Evolutionary conservation across 2,888 invertebrate species (phyloP), one percentile per base, ranked within the genome.

Genomic region (Tinea semifulvella): DNA sequence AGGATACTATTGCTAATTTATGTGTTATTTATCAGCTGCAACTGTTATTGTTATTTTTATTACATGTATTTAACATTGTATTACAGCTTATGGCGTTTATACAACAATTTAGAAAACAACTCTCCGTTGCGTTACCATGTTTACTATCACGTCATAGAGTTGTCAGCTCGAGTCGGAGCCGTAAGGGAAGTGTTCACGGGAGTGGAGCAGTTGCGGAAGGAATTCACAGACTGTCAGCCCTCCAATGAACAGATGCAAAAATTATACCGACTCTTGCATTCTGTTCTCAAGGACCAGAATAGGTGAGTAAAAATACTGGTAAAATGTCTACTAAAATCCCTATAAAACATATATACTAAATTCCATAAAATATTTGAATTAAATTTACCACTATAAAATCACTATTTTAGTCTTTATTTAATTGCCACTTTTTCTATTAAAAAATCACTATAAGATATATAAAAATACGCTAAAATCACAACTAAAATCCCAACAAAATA

Each of bases 211-310:
- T 80, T 96, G 40, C 90, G 89, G 59, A 87, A 88, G 53, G 92
- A 92, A 65, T 92, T 93, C 65, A 84, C 87, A 1, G 85, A 85
- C 45, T 91, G 91, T 56, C 90, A 90, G 13, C 92, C 93, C 3
- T 89, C 92, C 1, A 91, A 89, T 59, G 94, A 94, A 68, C 93
- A 94, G 70, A 89, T 94, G 85, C 97, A 98, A 66, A 94, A 94
- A 60, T 76, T 97, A 2, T 90, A 96, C 56, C 86, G 97, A 54
- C 77, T 94, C 14, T 74, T 98, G 44, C 96, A 98, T 65, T 92
- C 94, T 72, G 94, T 94, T 19, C 79, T 94, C 28, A 90, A 91
- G 61, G 92, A 92, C 62, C 92, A 93, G 56, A 92, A 93, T 63
- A 89, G 90, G 92, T 91, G 65, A 60, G 13, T 14, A 31, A n/a